Evolutionary conservation across 2,113 vertebrate genomes (phyloP), one percentile per base, ranked within the genome.

Genomic region (Trichechus manatus): DNA sequence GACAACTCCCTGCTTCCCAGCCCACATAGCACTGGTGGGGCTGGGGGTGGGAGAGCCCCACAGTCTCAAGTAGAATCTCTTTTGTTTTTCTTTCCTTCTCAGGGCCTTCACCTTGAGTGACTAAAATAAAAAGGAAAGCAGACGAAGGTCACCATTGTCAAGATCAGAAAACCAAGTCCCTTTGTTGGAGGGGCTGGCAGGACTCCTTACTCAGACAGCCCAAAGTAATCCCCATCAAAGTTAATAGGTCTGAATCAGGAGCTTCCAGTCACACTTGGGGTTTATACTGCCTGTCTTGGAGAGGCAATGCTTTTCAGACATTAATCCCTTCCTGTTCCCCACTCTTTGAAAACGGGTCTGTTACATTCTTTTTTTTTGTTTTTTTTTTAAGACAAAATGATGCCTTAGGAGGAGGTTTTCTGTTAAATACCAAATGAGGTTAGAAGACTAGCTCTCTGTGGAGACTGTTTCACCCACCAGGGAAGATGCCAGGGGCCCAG

Each of bases 101-200:
- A 95, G 50, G 36, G 94, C 87, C 94, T 93, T 92, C 87, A 84
- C 83, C 97, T 97, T 92, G 61, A 83, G 70, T 80, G 97, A 90
- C 64, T 72, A 81, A 1, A 83, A 39, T 10, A 94, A 96, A 90
- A 98, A 96, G 72, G 88, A 87, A 86, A 96, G 89, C 77, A 94
- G 90, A 94, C 6, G 50, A 97, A 80, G 90, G 68, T 42, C 74
- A 39, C 47, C 3, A 2, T 2, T 11, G 36, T 56, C 80, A 9
- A n/a, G 47, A 75, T 44, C 59, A 77, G 93, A 80, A 61, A 50
- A 8, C 7, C 31, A 50, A 15, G n/a, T 2, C 11, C 15, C 5
- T 64, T 81, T 83, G 81, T 89, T 63, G 2, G 0, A 22, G 84
- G 53, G 31, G 33, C 59, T 33, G 23, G 33, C 2, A 1, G 6